Base-by-base conservation (phyloP, 2,797 vertebrate species). In the Micromesistius poutassou region DNA sequence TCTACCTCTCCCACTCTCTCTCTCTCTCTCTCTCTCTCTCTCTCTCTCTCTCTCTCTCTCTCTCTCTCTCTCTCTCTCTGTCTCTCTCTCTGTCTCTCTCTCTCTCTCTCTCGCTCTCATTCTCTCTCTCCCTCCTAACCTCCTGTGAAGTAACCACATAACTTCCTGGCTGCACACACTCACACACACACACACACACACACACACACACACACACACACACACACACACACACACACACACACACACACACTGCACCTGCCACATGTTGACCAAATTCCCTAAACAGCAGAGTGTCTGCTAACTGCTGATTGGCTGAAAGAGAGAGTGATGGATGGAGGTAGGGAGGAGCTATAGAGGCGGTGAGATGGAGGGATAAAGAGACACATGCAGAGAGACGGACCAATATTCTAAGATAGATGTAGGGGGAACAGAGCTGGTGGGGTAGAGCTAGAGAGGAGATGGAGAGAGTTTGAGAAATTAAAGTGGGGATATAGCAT, bases 301-400 rank as follows among this genome's bases (percentile, higher is more conserved):
- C 16, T 50, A 62, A n/a, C 50, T 62, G 50, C 38, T 81, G 72
- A 82, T 74, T 46, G 31, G 79, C 87, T 85, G 85, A 85, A 74
- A 30, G 83, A 85, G 79, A 85, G 86, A 87, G 35, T 89, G 88
- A 76, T 85, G 80, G 50, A 78, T 35, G 83, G 73, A 85, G 78
- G 77, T 77, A 73, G 46, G 77, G 36, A 72, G 55, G 71, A 77
- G 42, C 75, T 68, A 22, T 28, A 78, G n/a, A 80, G 73, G 74
- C n/a, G 9, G 38, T 76, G 71, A 68, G 71, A 28, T 66, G 22
- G 6, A 33, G 33, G 3, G 62, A 28, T 66, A 9, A 25, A 42
- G 36, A 28, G 36, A 30, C n/a, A 30, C 22, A 74, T 35, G 38
- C 31, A 46, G 73, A 74, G 73, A 74, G 73, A 46, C n/a, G 16